Percentiles rank a stretch among this genome's conserved stretches.
phyloP scores from a whole-genome alignment of 1,140 invertebrate genomes.

The Drosophila kanapiae region DNA sequence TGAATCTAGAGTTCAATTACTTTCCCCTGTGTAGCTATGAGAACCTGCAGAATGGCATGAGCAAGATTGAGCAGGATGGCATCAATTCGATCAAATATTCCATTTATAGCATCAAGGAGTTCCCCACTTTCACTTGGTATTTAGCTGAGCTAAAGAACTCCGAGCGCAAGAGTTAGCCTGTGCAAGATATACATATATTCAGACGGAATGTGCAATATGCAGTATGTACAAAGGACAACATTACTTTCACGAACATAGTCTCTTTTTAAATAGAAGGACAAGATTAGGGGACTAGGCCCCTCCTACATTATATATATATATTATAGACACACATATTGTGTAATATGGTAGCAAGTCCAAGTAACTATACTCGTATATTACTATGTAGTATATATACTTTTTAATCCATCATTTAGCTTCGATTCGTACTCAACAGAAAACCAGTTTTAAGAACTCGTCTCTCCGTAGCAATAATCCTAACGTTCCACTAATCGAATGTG shows the following conservation, averaged over 20 bases:
- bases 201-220: conserved; percentile 41
- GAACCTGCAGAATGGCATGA: conserved; percentile 92
- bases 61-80: conserved; percentile 93
- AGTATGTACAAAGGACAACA: conserved; percentile 78
- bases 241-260: conserved; percentile 75
- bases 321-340: conserved; percentile 59
- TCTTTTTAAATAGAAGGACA: conserved; percentile 42
- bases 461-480: conserved; percentile 43
- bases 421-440: conserved; percentile 42
- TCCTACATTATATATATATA: conserved; percentile 36
- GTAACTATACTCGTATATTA: conserved; percentile 53
- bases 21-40: conserved; percentile 89
- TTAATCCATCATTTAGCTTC: conserved; percentile 65
- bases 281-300: conserved; percentile 27
- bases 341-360: conserved; percentile 65
- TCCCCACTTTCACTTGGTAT: conserved; percentile 91
- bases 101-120: conserved; percentile 89
- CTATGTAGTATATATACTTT: conserved; percentile 57
- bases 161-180: conserved; percentile 79
- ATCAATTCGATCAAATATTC: conserved; percentile 94
- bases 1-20: background rate
- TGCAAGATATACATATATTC: conserved; percentile 2
- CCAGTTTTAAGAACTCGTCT: conserved; percentile 36
- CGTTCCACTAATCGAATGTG: conserved; percentile 41
- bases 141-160: conserved; percentile 88